Base-by-base conservation (phyloP, 2,888 invertebrate genomes). In the Noctua janthe region DNA sequence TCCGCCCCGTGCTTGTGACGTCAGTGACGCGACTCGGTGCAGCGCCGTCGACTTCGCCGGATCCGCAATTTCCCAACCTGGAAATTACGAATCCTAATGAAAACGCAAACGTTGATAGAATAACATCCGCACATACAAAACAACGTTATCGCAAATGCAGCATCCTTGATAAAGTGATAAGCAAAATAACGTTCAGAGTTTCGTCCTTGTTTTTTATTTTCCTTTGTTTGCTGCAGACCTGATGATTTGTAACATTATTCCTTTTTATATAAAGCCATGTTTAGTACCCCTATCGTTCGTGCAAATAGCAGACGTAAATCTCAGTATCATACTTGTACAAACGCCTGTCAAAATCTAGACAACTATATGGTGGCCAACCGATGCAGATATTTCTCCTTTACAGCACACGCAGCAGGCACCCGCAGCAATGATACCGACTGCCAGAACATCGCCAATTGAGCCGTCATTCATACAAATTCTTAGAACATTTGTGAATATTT, bases 51-150 rank as follows among this genome's bases (percentile, higher is more conserved):
- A 78, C 78, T 74, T 77, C 88, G 80, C 89, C 87, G 87, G 91
- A 89, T 90, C 80, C 84, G 89, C 94, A 94, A 95, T 95, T 94
- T 95, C 95, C 95, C 92, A 93, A 88, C 92, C 91, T 94, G 95
- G 94, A 95, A 95, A 95, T 95, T 95, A 94, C 92, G 87, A 91
- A 90, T 90, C 91, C 91, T 94, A 94, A 95, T 94, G 95, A 94
- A 94, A 93, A 93, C 91, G 91, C 91, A 91, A 92, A 92, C 88
- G 91, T 89, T 89, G 91, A 92, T 91, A 91, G 84, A 87, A 90
- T 85, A 83, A 89, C 85, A 84, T 90, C 89, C 85, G 83, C 84
- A 89, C 89, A 90, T 90, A 90, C 88, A 89, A 92, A 94, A 90
- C 88, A 87, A 82, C 64, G 69, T 86, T 90, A 83, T 84, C 74